Evolutionary conservation across 2,888 invertebrate species (phyloP), one percentile per base, ranked within the genome.

Genomic region (Linnaemya tessellans): DNA sequence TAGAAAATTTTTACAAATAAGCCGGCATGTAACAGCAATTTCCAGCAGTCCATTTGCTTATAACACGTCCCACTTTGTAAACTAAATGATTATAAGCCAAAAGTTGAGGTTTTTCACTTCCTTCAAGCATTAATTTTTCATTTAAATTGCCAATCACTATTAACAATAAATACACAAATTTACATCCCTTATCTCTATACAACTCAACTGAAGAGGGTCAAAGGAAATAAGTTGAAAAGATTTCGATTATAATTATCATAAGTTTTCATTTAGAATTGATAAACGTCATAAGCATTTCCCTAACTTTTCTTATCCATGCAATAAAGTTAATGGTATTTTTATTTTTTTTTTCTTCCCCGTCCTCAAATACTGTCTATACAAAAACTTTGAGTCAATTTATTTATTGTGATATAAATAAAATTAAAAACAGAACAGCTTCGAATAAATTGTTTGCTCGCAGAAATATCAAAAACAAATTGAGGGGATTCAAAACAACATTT

Each of bases 251-350:
- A 84, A 74, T 84, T 74, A 62, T 79, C 79, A 74, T 79, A 64
- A 64, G 64, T 70, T 74, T 79, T 84, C 84, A 79, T 84, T 79
- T 84, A 56, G n/a, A 84, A 74, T 79, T 79, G 79, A 70, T 84
- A 79, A 84, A 74, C 68, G 64, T 68, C 74, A 79, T 64, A 79
- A 79, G 78, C 70, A 62, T 54, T 70, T 51, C 15, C 43, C 15
- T 15, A 30, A 56, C n/a, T n/a, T 30, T 46, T 15, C 49, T 46
- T 20, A 30, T 58, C 9, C 5, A 20, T 43, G 15, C 46, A 43
- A 56, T 56, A 65, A 56, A 46, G 30, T 46, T 62, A 62, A 79
- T 79, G 51, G 20, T 20, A 41, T 41, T 70, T 49, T 73, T 5
- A 38, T 46, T 30, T 46, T 9, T 43, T 15, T 49, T 49, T n/a